Percentiles rank a stretch among this genome's conserved stretches.
phyloP scores from a whole-genome alignment of 2,888 invertebrate species.

The Melanargia galathea region DNA sequence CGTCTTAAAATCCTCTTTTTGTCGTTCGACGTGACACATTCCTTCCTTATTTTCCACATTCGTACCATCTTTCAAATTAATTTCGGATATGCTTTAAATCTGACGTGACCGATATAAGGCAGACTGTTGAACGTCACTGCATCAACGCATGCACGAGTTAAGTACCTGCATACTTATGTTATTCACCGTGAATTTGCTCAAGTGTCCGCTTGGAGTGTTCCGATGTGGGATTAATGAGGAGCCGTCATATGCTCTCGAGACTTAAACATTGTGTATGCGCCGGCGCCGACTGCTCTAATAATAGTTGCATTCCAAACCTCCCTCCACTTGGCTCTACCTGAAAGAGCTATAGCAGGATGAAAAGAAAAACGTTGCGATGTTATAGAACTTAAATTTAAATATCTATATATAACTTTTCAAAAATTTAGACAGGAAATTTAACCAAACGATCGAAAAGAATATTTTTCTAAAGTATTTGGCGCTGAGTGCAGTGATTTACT shows the following conservation, averaged over 20 bases:
- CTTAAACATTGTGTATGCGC: constrained; percentile 56
- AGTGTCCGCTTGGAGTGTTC: constrained; percentile 33
- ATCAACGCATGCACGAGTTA: constrained; percentile 22
- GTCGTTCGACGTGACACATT: too few species aligned
- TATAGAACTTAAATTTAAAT: too few species aligned
- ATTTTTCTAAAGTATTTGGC: too few species aligned
- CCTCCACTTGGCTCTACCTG: constrained; percentile 43
- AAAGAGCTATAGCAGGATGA: not conserved
- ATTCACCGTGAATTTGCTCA: constrained; percentile 31
- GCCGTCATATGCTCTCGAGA: constrained; percentile 38
- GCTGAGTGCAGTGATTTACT: too few species aligned
- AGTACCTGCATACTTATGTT: constrained; percentile 17
- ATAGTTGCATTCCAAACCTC: constrained; percentile 73
- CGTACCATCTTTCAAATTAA: not conserved
- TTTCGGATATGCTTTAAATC: not conserved
- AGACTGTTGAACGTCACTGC: constrained; percentile 14
- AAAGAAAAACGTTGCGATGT: constrained; percentile 2
- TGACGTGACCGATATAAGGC: constrained; percentile 6
- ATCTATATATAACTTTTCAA: too few species aligned
- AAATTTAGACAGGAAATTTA: too few species aligned
- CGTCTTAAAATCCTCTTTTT: too few species aligned
- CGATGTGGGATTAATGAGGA: constrained; percentile 42
- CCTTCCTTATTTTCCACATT: too few species aligned
- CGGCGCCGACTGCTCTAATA: constrained; percentile 74
- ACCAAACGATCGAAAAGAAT: too few species aligned